These are phyloP conservation scores for Hylyphantes graminicola DNA, from an alignment of 1,140 invertebrate genomes.

Conservation along the genomic window DNA sequence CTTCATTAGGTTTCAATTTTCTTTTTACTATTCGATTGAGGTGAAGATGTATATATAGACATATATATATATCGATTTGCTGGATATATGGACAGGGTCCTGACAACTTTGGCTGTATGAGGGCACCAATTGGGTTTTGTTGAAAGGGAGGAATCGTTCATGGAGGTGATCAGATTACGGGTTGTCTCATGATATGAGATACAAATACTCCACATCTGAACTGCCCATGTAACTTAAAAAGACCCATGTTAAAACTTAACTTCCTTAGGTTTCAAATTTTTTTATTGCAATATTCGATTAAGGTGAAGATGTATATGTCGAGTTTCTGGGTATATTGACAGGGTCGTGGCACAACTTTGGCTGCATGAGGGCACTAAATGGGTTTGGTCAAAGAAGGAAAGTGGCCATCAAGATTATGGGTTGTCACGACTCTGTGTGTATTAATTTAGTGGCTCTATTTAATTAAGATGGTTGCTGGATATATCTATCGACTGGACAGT, in stretches of 20 bases:
- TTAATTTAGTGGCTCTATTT: slow-evolving; percentile 38
- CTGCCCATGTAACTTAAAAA: slow-evolving; percentile 35
- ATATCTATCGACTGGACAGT: too few species aligned
- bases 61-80: too few species aligned
- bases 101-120: too few species aligned
- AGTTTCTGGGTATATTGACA: slow-evolving; percentile 8
- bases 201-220: slow-evolving; percentile 40
- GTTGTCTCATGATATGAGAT: too few species aligned
- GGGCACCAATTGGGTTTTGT: too few species aligned
- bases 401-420: slow-evolving; percentile 71
- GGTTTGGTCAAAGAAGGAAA: slow-evolving; percentile 64
- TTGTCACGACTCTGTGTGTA: slow-evolving; percentile 88
- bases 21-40: too few species aligned
- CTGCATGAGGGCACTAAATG: too few species aligned
- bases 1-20: not conserved
- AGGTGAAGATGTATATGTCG: slow-evolving; percentile 8
- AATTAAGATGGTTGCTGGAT: slow-evolving; percentile 2
- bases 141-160: too few species aligned
- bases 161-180: too few species aligned
- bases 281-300: not conserved
- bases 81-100: too few species aligned
- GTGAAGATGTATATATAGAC: too few species aligned
- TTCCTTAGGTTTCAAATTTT: not conserved
- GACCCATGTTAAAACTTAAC: not conserved
- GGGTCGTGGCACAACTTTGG: slow-evolving; percentile 2